Evolutionary conservation across 1,140 invertebrate species (phyloP).

Genomic region (Acromyrmex heyeri): DNA sequence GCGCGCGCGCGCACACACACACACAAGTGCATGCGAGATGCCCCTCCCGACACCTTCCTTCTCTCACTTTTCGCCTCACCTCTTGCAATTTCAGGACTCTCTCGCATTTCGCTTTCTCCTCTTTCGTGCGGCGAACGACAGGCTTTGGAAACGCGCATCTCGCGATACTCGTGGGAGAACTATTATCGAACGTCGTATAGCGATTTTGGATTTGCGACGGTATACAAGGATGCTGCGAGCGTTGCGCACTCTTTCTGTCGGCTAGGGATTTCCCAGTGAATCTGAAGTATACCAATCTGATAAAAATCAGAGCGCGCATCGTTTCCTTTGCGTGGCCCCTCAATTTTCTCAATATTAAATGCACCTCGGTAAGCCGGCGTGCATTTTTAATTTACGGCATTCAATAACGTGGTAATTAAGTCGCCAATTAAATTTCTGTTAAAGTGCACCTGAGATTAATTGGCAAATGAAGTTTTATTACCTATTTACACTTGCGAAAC

Average conservation of each 20-base stretch:
- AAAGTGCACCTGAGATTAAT: constrained; percentile 52
- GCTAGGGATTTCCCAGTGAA: not conserved
- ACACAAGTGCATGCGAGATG: not conserved
- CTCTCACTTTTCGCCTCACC: constrained; percentile 8
- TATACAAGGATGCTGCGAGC: not conserved
- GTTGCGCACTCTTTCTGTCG: not conserved
- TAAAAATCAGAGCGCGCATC: not conserved
- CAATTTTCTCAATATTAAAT: constrained; percentile 12
- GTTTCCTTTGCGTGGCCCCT: not conserved
- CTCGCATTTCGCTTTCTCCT: constrained; percentile 54
- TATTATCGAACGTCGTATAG: constrained; percentile 60
- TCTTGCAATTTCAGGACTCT: constrained; percentile 27
- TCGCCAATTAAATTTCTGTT: constrained; percentile 55
- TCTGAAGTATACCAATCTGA: constrained; percentile 9
- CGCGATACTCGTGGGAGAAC: constrained; percentile 46
- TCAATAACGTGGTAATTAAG: constrained; percentile 52
- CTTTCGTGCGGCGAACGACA: constrained; percentile 25
- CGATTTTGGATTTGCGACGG: constrained; percentile 48
- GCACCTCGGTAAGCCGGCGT: not conserved
- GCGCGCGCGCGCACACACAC: not conserved
- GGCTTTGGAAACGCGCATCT: constrained; percentile 22
- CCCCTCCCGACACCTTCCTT: constrained; percentile 27
- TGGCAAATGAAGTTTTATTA: constrained; percentile 60
- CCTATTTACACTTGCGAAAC: constrained; percentile 48
- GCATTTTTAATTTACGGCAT: constrained; percentile 27